A percentile compares a stretch with the other conserved stretches of the same genome.
These are phyloP conservation scores for Parochlus steinenii DNA, from an alignment of 2,888 invertebrate genomes.

Conservation along the genomic window DNA sequence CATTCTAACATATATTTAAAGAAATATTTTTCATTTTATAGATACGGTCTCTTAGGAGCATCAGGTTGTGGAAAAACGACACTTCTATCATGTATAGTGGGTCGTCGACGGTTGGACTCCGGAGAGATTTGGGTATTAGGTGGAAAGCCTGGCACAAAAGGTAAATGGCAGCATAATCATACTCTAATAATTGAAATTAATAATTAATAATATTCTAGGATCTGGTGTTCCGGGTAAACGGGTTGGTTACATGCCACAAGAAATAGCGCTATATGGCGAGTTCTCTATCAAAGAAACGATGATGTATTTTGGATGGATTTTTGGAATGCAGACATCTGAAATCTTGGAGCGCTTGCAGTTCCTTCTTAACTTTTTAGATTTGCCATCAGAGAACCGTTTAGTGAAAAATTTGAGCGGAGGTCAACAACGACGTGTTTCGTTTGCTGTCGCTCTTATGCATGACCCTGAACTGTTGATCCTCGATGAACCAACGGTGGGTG, in stretches of 20 bases:
- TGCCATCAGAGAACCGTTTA: conserved; percentile 70
- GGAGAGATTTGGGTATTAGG: conserved; percentile 86
- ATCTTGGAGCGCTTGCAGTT: conserved; percentile 70
- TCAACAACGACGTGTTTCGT: conserved; percentile 78
- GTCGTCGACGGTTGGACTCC: conserved; percentile 64
- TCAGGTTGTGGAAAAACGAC: conserved; percentile 97
- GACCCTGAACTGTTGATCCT: conserved; percentile 81
- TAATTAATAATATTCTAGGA: conserved; percentile 29
- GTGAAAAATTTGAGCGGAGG: conserved; percentile 76
- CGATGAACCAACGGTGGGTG: conserved; percentile 87
- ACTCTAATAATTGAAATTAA: background rate
- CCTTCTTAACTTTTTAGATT: conserved; percentile 74
- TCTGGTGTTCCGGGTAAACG: conserved; percentile 84
- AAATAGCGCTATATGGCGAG: conserved; percentile 79
- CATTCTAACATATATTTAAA: too few species aligned
- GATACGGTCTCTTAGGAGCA: conserved; percentile 86
- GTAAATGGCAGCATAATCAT: conserved; percentile 19
- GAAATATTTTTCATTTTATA: conserved; percentile 27
- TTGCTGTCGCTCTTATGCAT: conserved; percentile 83
- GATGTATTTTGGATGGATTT: conserved; percentile 93
- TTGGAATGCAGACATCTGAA: conserved; percentile 73
- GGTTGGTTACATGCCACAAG: conserved; percentile 96
- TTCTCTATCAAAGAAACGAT: conserved; percentile 90
- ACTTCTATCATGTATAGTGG: conserved; percentile 79
- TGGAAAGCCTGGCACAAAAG: conserved; percentile 73